phyloP scores from a whole-genome alignment of 2,888 invertebrate species.

The Sceliomorpha sp. region DNA sequence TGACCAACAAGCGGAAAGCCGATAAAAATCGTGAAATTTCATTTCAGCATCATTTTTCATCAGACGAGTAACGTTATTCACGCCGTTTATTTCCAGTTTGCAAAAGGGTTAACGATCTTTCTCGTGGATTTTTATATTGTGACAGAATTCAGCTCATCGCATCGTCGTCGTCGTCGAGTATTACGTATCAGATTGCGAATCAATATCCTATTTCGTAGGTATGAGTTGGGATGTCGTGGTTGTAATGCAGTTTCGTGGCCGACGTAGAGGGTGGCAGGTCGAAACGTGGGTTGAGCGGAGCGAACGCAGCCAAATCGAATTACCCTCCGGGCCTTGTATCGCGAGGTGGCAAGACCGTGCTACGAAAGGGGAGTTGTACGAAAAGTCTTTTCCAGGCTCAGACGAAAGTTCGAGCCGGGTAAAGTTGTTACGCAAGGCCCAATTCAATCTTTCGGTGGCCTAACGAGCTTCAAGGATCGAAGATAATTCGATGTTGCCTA shows the following conservation, averaged over 20 bases:
- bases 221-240: slow-evolving; percentile 70
- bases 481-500: slow-evolving; percentile 9
- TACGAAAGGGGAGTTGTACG: slow-evolving; percentile 48
- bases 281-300: slow-evolving; percentile 61
- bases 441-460: slow-evolving; percentile 62
- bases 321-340: slow-evolving; percentile 65
- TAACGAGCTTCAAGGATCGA: slow-evolving; percentile 54
- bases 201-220: slow-evolving; percentile 75
- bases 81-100: slow-evolving; percentile 33
- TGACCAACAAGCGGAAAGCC: neutral
- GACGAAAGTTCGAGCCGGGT: slow-evolving; percentile 47
- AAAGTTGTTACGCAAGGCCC: slow-evolving; percentile 64
- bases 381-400: slow-evolving; percentile 61
- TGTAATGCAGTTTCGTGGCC: slow-evolving; percentile 71
- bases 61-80: neutral
- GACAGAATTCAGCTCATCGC: slow-evolving; percentile 35
- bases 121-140: slow-evolving; percentile 39
- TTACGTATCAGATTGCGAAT: slow-evolving; percentile 72
- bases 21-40: slow-evolving; percentile 3
- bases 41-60: slow-evolving; percentile 12
- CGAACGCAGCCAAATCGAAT: slow-evolving; percentile 71
- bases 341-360: slow-evolving; percentile 57
- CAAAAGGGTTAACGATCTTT: slow-evolving; percentile 27
- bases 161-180: slow-evolving; percentile 31
- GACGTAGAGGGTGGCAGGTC: slow-evolving; percentile 60